Percentiles rank a stretch among this genome's conserved stretches.
Conservation (phyloP, 1,140 invertebrate genomes). For the Macrobrachium nipponense region DNA sequence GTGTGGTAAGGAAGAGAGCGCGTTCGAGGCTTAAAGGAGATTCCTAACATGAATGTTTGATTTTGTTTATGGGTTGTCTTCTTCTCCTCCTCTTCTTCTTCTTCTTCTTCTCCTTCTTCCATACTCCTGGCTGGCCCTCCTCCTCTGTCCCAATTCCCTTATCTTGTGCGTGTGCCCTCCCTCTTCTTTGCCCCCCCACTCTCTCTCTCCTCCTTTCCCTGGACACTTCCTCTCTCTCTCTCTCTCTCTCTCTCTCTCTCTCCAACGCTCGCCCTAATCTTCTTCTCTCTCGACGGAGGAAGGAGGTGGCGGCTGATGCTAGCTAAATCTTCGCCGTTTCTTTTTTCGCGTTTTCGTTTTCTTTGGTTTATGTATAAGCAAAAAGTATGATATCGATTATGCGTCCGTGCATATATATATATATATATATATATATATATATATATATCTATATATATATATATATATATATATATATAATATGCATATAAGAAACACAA, state of each 20-base stretch:
- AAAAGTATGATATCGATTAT: no score
- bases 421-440: no score
- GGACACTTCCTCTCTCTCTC: background rate
- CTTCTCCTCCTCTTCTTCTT: background rate
- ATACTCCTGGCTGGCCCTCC: no score
- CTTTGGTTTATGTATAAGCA: background rate
- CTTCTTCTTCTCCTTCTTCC: background rate
- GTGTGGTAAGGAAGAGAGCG: background rate
- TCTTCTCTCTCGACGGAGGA: no score
- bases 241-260: background rate
- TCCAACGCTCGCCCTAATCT: background rate
- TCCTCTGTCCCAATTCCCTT: background rate
- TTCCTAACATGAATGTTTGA: slow-evolving; percentile 30
- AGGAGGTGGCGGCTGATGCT: no score
- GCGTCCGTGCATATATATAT: no score
- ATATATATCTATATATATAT: no score
- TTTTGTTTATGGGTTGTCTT: slow-evolving; percentile 20
- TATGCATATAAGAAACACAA: no score
- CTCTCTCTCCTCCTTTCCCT: background rate
- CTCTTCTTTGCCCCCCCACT: background rate
- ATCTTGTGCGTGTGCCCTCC: background rate
- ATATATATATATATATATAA: no score
- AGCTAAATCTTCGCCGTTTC: background rate
- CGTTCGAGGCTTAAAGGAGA: background rate
- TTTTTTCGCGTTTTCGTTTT: background rate